Percentiles rank a stretch among this genome's conserved stretches.
phyloP scores from a whole-genome alignment of 2,888 invertebrate genomes.

The Exephanes ischioxanthus region DNA sequence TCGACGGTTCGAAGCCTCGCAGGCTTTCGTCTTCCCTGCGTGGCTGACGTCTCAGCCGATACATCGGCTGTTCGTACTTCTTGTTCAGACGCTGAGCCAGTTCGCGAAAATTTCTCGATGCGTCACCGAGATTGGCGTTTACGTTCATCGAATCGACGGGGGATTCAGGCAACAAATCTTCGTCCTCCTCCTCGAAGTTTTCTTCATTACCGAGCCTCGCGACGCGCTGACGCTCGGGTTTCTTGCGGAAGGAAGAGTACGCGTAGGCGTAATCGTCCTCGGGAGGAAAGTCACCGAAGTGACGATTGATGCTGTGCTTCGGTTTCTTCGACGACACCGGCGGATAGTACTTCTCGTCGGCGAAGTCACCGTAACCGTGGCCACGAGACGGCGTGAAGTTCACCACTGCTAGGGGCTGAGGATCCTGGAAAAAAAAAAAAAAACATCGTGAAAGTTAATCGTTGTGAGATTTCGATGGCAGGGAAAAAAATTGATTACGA shows the following conservation, averaged over 20 bases:
- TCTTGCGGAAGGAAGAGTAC: constrained; percentile 45
- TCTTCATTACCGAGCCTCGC: constrained; percentile 45
- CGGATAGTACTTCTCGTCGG: constrained; percentile 93
- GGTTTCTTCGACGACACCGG: constrained; percentile 82
- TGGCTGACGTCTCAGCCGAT: constrained; percentile 65
- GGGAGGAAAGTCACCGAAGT: constrained; percentile 53
- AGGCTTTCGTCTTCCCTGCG: constrained; percentile 24
- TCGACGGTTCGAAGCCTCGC: constrained; percentile 20
- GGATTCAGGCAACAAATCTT: constrained; percentile 38
- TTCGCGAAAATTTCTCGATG: constrained; percentile 56
- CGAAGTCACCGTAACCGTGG: constrained; percentile 89
- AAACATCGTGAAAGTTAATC: not conserved
- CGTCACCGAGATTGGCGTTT: constrained; percentile 48
- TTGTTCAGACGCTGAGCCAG: constrained; percentile 44
- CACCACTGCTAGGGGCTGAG: constrained; percentile 90
- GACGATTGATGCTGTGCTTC: constrained; percentile 26
- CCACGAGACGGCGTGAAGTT: constrained; percentile 91
- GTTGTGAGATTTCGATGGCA: not conserved
- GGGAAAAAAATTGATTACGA: not conserved
- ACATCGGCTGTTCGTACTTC: constrained; percentile 57
- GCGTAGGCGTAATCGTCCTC: constrained; percentile 59
- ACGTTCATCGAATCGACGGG: constrained; percentile 20
- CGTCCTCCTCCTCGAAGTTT: constrained; percentile 43
- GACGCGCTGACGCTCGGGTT: constrained; percentile 39
- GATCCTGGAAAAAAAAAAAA: constrained; percentile 85